These are phyloP conservation scores for Chelidonichthys spinosus DNA, from an alignment of 2,797 vertebrate genomes.

Conservation along the genomic window DNA sequence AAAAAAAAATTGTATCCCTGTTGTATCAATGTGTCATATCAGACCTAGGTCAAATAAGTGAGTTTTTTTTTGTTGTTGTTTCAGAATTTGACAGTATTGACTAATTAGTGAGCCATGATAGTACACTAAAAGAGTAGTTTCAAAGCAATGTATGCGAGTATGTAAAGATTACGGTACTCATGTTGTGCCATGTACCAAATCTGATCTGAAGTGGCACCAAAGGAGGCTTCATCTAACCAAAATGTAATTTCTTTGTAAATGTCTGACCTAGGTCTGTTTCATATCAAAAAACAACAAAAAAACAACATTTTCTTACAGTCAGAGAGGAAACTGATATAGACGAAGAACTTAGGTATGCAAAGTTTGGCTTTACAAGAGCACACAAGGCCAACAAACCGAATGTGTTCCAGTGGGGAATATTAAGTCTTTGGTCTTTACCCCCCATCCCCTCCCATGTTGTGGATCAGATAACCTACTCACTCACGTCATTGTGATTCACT, in stretches of 20 bases:
- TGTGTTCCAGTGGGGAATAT: conserved; percentile 43
- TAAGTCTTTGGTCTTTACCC: conserved; percentile 30
- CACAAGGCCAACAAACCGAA: conserved; percentile 47
- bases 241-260: conserved; percentile 31
- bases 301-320: not conserved
- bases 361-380: conserved; percentile 25
- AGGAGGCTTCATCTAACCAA: conserved; percentile 44
- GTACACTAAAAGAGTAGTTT: conserved; percentile 22
- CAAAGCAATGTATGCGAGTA: not conserved
- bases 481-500: conserved; percentile 64
- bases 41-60: conserved; percentile 32
- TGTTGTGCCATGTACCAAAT: conserved; percentile 42
- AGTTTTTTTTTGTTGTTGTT: not conserved
- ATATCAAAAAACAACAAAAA: not conserved
- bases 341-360: conserved; percentile 12
- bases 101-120: conserved; percentile 10
- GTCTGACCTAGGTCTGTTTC: conserved; percentile 17
- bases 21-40: conserved; percentile 58
- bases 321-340: conserved; percentile 17
- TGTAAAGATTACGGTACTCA: conserved; percentile 33
- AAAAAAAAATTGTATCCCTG: conserved; percentile 42
- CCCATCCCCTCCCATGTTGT: conserved; percentile 34
- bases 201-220: conserved; percentile 46
- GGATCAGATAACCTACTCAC: conserved; percentile 52
- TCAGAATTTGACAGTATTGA: conserved; percentile 23